phyloP scores from a whole-genome alignment of 2,888 invertebrate genomes.

The Lottia scabra region DNA sequence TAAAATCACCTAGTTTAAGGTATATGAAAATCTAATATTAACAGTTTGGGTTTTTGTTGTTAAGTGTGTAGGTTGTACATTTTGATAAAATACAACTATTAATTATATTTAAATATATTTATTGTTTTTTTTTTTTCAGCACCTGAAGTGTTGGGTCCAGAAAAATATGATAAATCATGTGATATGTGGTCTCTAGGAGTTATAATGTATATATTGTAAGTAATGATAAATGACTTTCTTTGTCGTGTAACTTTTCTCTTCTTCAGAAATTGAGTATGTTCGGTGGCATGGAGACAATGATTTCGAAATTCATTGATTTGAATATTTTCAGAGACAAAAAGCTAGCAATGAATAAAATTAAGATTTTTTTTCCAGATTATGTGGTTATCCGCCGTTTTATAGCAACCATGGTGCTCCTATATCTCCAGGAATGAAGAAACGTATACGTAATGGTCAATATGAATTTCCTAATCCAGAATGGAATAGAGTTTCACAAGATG shows the following conservation, averaged over 20 bases:
- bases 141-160: constrained; percentile 92
- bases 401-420: constrained; percentile 97
- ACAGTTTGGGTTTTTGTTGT: no score
- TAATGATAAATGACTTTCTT: constrained; percentile 20
- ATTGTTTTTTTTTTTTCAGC: constrained; percentile 70
- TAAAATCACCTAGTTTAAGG: no score
- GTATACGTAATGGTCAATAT: constrained; percentile 95
- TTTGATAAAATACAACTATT: no score
- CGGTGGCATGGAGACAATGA: no score
- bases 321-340: no score
- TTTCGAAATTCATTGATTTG: no score
- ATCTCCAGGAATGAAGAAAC: constrained; percentile 98
- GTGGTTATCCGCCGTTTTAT: constrained; percentile 99
- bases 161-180: constrained; percentile 98
- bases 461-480: constrained; percentile 85
- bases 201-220: constrained; percentile 97
- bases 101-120: no score
- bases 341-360: no score
- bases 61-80: no score
- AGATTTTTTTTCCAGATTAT: constrained; percentile 73
- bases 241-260: no score
- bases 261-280: no score
- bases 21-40: no score
- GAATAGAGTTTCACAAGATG: constrained; percentile 90
- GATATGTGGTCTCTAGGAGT: constrained; percentile 99